Conservation (phyloP, 2,113 vertebrate species). For the Hypomesus transpacificus region DNA sequence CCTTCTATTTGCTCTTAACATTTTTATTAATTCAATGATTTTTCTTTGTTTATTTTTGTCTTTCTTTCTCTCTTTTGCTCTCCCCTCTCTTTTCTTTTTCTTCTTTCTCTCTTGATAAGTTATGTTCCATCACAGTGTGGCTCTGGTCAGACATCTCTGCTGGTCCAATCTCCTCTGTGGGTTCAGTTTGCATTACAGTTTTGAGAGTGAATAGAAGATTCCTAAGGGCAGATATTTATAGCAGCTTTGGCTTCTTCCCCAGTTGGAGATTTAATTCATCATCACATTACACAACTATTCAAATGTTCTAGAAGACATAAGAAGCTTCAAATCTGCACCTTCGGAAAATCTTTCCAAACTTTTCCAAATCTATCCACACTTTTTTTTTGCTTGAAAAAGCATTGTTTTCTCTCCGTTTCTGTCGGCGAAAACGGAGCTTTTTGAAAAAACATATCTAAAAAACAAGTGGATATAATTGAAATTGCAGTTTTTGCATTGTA, state of each 20-base stretch:
- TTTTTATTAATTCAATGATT: background rate
- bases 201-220: background rate
- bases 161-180: slow-evolving; percentile 30
- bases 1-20: background rate
- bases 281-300: no score
- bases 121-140: slow-evolving; percentile 20
- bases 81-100: background rate
- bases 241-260: background rate
- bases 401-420: no score
- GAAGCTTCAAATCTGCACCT: no score
- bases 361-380: no score
- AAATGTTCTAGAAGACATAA: no score
- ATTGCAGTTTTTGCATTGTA: no score
- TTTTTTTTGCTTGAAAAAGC: slow-evolving; percentile 14
- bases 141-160: slow-evolving; percentile 37
- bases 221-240: background rate
- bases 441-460: no score
- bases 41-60: background rate
- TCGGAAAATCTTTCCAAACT: no score
- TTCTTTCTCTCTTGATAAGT: background rate
- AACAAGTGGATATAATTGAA: no score
- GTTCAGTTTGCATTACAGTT: slow-evolving; percentile 35
- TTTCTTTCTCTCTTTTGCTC: background rate
- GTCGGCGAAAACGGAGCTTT: no score
- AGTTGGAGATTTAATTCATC: background rate